Evolutionary conservation across 1,140 invertebrate species (phyloP), one percentile per base, ranked within the genome.

Genomic region (Cheumatopsyche charites): DNA sequence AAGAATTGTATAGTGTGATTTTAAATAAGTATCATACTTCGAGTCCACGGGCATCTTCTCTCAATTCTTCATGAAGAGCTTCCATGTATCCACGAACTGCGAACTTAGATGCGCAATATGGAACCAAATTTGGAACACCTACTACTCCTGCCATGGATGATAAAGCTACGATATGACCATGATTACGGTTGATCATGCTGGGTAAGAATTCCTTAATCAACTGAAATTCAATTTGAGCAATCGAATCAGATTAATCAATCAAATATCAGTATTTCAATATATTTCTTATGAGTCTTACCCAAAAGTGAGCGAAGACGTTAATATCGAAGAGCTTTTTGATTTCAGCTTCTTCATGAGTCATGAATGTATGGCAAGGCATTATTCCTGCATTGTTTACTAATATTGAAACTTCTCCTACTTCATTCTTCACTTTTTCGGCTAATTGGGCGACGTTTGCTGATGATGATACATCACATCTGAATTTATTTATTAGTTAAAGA

Each of bases 301-400:
- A 95, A 76, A 91, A 90, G 76, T 95, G 90, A 12, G 91, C 88
- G 67, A 94, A 79, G 2, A 93, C 87, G 79, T 96, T 96, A 73
- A 96, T 87, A 52, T 93, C 89, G 74, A 92, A 92, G 12, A 89
- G 84, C 61, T 87, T 85, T 26, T 86, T 81, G 42, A 95, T 90
- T 77, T 92, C 89, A 41, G 88, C 84, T 29, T 87, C 85, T 0
- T 85, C 86, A 42, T 90, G 86, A 43, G 89, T 83, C 3, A 91
- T 74, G 9, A 96, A 86, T 0, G 88, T 82, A 76, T 90, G 88
- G 77, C 89, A 90, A 0, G 92, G 92, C 90, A 95, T 93, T 62
- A 96, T 93, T 13, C 93, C 94, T 0, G 94, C 94, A 84, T 96
- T 96, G 82, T 95, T 95, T 0, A 95, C 83, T 66, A 95, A 80